Conservation (phyloP, 1,140 invertebrate genomes). For the Idris sp. region DNA sequence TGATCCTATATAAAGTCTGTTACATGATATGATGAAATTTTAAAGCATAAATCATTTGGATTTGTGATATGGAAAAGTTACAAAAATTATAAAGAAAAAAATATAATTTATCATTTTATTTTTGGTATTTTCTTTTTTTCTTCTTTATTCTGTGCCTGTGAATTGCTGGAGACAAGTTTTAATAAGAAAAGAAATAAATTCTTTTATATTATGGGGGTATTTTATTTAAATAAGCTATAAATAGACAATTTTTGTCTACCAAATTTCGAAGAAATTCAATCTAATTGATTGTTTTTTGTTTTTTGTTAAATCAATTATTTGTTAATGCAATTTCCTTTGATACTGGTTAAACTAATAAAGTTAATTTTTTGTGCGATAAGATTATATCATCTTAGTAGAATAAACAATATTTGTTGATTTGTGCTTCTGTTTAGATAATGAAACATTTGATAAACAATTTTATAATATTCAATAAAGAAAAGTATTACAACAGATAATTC, state of each 20-base stretch:
- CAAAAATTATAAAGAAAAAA: not conserved
- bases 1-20: constrained; percentile 1
- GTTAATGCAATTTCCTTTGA: not conserved
- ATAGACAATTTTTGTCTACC: too few species aligned
- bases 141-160: too few species aligned
- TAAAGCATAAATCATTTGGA: not conserved
- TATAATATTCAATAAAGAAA: constrained; percentile 1
- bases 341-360: too few species aligned
- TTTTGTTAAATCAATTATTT: not conserved
- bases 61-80: not conserved
- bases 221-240: too few species aligned
- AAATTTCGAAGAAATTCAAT: too few species aligned
- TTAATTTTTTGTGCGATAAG: constrained; percentile 10
- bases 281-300: too few species aligned
- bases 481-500: not conserved
- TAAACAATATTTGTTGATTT: constrained; percentile 16
- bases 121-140: too few species aligned
- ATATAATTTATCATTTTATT: too few species aligned
- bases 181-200: too few species aligned
- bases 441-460: constrained; percentile 9
- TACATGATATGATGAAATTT: constrained; percentile 4
- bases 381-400: constrained; percentile 22
- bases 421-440: constrained; percentile 16
- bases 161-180: too few species aligned
- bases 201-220: too few species aligned